Percentiles rank a stretch among this genome's conserved stretches.
Conservation (phyloP, 2,888 invertebrate species). For the Prenolepis imparis region DNA sequence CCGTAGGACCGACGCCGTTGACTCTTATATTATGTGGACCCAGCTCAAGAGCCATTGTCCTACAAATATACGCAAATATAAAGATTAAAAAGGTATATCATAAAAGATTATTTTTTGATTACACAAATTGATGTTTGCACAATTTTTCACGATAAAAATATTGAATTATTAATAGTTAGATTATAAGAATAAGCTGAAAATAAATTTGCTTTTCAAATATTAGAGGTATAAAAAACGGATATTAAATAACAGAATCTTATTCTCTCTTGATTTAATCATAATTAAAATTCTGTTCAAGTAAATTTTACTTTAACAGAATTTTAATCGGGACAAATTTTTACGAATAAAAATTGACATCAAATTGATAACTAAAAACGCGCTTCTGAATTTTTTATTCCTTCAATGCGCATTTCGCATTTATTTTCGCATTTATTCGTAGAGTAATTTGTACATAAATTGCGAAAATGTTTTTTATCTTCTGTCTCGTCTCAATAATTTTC, state of each 20-base stretch:
- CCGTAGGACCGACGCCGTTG: conserved; percentile 98
- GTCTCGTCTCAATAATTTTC: background rate
- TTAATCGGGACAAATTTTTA: background rate
- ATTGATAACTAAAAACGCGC: background rate
- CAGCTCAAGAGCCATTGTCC: conserved; percentile 94
- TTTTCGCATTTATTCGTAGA: background rate
- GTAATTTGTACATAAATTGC: background rate
- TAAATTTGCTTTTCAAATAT: background rate
- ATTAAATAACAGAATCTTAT: background rate
- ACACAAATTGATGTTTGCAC: background rate
- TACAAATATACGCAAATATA: conserved; percentile 49
- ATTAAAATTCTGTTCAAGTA: background rate
- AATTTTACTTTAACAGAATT: background rate
- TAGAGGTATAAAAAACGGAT: background rate
- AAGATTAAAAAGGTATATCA: background rate
- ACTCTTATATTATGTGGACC: conserved; percentile 94
- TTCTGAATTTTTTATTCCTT: background rate
- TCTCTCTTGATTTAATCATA: background rate
- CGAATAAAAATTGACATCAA: background rate
- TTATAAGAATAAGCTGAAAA: background rate
- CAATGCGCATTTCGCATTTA: background rate
- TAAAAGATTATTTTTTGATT: background rate
- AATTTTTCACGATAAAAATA: background rate
- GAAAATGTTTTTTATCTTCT: background rate
- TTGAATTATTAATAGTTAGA: background rate